A percentile compares a stretch with the other conserved stretches of the same genome.
These are phyloP conservation scores for Gerris lacustris DNA, from an alignment of 2,888 invertebrate genomes.

Conservation along the genomic window DNA sequence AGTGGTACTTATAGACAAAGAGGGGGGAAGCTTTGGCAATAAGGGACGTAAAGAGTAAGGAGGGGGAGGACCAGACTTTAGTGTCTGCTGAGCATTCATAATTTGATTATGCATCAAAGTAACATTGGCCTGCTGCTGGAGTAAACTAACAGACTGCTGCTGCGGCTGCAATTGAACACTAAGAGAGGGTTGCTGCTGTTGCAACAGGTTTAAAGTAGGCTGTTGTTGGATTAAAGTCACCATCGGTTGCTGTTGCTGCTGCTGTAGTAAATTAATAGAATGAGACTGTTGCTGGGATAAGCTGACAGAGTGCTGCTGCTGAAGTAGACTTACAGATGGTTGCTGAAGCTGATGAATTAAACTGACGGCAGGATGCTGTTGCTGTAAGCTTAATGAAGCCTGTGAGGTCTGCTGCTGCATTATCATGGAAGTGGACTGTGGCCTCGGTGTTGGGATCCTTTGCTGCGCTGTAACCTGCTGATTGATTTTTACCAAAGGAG, in stretches of 20 bases:
- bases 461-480: constrained; percentile 22
- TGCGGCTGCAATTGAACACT: neutral
- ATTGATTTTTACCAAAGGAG: constrained; percentile 7
- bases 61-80: neutral
- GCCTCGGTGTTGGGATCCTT: constrained; percentile 11
- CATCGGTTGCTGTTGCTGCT: neutral
- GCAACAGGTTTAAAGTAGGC: neutral
- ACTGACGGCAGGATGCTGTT: neutral
- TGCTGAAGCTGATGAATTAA: neutral
- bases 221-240: neutral
- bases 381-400: neutral
- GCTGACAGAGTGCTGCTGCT: neutral
- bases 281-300: constrained; percentile 12
- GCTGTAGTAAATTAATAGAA: constrained; percentile 10
- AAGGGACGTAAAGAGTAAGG: neutral
- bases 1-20: constrained; percentile 26
- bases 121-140: neutral
- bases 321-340: neutral
- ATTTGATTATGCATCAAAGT: too few relatives aligned
- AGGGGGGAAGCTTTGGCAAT: constrained; percentile 17
- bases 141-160: neutral
- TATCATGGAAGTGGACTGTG: constrained; percentile 32
- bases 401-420: neutral
- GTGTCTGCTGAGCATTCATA: neutral
- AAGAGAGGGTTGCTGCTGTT: neutral